Percentiles rank a stretch among this genome's conserved stretches.
Conservation (phyloP, 2,113 vertebrate species). For the Telmatochromis sp. region DNA sequence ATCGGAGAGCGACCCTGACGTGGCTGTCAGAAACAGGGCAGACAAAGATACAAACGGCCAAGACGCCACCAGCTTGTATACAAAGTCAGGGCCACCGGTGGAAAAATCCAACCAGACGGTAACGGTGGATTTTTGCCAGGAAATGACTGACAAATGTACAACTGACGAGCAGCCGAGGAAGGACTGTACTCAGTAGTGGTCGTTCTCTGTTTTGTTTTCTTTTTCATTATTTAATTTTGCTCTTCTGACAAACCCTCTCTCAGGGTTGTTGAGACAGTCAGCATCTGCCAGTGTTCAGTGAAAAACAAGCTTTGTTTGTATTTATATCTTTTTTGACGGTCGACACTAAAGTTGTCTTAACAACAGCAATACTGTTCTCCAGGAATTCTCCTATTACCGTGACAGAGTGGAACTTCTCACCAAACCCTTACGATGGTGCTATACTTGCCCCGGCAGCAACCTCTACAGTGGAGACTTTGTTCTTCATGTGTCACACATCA, state of each 20-base stretch:
- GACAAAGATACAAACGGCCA: conserved; percentile 69
- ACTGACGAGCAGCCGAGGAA: conserved; percentile 96
- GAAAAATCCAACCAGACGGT: conserved; percentile 91
- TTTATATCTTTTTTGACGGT: conserved; percentile 69
- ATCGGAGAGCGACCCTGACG: conserved; percentile 74
- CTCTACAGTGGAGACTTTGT: conserved; percentile 78
- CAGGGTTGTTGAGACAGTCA: conserved; percentile 75
- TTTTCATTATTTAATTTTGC: conserved; percentile 67
- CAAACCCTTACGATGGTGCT: conserved; percentile 72
- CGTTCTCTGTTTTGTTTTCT: conserved; percentile 5
- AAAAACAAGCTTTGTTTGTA: conserved; percentile 65
- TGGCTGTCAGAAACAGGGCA: conserved; percentile 58
- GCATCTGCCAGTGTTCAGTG: conserved; percentile 82
- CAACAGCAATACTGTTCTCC: conserved; percentile 80
- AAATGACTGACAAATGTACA: conserved; percentile 99
- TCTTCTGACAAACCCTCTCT: conserved; percentile 67
- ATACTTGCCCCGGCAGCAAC: conserved; percentile 51
- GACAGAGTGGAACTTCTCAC: conserved; percentile 68
- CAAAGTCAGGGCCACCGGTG: conserved; percentile 74
- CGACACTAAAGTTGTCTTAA: conserved; percentile 83
- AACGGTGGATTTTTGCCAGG: conserved; percentile 98
- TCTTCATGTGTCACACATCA: conserved; percentile 70
- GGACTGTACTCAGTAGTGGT: conserved; percentile 82
- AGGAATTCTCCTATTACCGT: conserved; percentile 63
- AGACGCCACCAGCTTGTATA: conserved; percentile 45